phyloP scores from a whole-genome alignment of 2,113 vertebrate species.

The Ceyx margarethae region DNA sequence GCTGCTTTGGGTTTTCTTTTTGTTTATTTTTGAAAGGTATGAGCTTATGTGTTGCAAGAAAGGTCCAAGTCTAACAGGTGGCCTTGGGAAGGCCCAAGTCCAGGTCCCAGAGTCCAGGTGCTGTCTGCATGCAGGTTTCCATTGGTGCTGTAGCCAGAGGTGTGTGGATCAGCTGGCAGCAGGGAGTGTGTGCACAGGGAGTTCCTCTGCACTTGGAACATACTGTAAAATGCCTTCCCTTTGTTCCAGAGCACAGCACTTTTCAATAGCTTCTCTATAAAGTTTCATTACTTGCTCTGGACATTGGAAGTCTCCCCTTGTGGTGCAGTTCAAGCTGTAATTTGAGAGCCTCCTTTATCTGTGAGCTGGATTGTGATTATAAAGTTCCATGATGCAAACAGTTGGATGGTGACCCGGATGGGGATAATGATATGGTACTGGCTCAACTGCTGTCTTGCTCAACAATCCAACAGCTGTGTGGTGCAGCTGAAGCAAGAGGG shows the following conservation, averaged over 20 bases:
- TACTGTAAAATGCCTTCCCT: not conserved
- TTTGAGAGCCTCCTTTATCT: conserved; percentile 22
- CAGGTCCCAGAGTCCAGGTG: not conserved
- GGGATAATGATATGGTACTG: not conserved
- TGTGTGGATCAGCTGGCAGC: not conserved
- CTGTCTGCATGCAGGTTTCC: not conserved
- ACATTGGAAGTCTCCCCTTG: not conserved
- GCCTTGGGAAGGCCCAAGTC: not conserved
- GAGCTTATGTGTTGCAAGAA: not conserved
- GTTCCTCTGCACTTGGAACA: not conserved
- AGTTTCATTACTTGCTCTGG: not conserved
- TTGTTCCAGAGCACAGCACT: not conserved
- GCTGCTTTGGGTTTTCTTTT: not conserved
- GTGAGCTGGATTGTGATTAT: not conserved
- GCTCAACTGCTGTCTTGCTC: conserved; percentile 23
- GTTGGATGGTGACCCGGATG: not conserved
- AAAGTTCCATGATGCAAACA: not conserved
- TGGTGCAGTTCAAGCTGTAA: not conserved
- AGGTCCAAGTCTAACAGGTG: not conserved
- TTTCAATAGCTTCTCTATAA: not conserved
- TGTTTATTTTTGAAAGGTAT: not conserved
- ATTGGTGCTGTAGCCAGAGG: not conserved
- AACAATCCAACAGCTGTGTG: conserved; percentile 31
- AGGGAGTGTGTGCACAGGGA: rapidly evolving
- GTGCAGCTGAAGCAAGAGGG: conserved; percentile 50